Percentiles rank a stretch among this genome's conserved stretches.
These are phyloP conservation scores for Dolichotis patagonum DNA, from an alignment of 2,113 vertebrate genomes.

Conservation along the genomic window DNA sequence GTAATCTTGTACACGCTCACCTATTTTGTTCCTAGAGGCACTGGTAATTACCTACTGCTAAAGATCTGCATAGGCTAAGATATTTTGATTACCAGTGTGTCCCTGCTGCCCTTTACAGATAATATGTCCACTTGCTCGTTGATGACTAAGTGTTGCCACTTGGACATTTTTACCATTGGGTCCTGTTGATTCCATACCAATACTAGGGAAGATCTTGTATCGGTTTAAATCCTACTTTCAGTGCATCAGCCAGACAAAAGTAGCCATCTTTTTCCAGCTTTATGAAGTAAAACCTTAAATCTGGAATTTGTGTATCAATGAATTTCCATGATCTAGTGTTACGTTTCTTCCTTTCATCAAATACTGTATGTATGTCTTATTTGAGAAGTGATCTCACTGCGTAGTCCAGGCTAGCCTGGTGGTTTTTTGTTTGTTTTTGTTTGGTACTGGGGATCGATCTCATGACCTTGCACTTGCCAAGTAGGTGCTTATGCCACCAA, in stretches of 20 bases:
- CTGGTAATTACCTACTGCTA: neutral
- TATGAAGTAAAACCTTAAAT: neutral
- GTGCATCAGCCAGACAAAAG: neutral
- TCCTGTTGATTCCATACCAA: neutral
- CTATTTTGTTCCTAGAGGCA: neutral
- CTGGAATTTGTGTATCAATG: neutral
- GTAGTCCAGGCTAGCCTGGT: neutral
- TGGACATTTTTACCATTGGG: neutral
- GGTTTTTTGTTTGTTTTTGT: too few species aligned
- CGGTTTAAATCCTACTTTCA: neutral
- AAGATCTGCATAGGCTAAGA: neutral
- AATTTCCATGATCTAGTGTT: neutral
- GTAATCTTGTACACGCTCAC: neutral
- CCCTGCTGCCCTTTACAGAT: neutral
- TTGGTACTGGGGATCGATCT: too few species aligned
- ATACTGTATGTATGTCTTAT: neutral
- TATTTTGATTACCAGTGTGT: conserved; percentile 1
- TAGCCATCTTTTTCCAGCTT: neutral
- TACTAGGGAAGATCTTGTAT: neutral
- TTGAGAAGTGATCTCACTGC: neutral
- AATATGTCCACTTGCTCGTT: neutral
- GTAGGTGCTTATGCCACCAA: too few species aligned
- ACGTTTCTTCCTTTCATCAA: neutral
- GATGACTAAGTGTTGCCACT: neutral
- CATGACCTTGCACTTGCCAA: too few species aligned